Percentiles rank a stretch among this genome's conserved stretches.
Evolutionary conservation across 2,797 vertebrate species (phyloP).

Genomic region (Eupleurogrammus muticus): DNA sequence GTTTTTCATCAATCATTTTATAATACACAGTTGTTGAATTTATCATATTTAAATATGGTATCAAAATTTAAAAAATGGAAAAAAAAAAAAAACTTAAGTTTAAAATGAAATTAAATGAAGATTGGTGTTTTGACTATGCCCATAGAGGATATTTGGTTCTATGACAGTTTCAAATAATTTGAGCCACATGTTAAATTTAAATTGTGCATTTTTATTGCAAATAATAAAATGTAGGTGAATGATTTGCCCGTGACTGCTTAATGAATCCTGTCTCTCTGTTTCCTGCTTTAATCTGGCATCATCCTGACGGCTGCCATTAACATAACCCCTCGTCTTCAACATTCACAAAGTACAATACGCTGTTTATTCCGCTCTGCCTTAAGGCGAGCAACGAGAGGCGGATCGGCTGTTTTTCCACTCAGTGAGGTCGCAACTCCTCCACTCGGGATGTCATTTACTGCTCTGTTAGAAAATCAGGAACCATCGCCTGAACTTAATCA

Average conservation of each 20-base stretch:
- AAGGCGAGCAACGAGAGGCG: conserved; percentile 13
- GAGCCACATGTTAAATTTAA: no score
- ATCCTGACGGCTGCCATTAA: conserved; percentile 10
- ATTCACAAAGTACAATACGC: neutral
- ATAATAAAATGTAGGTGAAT: neutral
- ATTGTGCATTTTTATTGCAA: no score
- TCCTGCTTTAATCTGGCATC: neutral
- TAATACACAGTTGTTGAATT: no score
- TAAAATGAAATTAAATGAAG: no score
- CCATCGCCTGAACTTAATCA: conserved; percentile 75
- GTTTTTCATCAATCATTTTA: no score
- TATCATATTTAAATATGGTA: no score
- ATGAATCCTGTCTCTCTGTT: neutral
- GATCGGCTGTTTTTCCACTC: neutral
- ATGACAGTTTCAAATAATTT: no score
- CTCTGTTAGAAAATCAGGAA: conserved; percentile 73
- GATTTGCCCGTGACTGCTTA: neutral
- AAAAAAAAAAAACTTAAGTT: no score
- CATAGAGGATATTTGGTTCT: no score
- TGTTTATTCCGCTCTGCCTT: neutral
- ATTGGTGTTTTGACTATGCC: no score
- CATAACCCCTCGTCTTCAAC: neutral
- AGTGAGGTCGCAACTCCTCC: conserved; percentile 19
- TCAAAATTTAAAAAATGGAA: no score
- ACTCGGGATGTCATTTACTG: conserved; percentile 77